phyloP scores from a whole-genome alignment of 2,113 vertebrate species.

The Mirza zaza region DNA sequence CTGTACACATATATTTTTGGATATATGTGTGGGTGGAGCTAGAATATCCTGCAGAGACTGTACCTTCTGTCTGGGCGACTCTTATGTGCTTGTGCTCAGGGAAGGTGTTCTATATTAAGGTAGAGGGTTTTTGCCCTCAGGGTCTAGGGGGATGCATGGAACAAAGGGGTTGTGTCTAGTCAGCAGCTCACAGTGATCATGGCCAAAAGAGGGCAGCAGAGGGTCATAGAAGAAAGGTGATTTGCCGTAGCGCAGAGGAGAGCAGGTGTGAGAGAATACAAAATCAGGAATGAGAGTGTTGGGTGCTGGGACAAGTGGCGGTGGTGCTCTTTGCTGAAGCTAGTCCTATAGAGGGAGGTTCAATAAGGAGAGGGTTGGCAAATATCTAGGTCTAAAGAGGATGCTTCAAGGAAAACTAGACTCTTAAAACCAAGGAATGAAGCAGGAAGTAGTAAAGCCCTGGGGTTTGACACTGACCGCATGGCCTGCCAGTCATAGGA shows the following conservation, averaged over 20 bases:
- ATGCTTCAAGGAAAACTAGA: not conserved
- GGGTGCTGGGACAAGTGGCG: not conserved
- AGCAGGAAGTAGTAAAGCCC: not conserved
- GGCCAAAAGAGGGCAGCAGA: conserved; percentile 69
- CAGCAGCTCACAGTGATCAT: not conserved
- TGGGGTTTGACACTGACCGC: not conserved
- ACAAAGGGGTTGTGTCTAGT: not conserved
- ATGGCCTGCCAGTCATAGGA: not conserved
- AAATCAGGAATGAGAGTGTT: not conserved
- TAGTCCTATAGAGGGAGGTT: not conserved
- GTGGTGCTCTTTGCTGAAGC: not conserved
- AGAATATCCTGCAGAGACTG: not conserved
- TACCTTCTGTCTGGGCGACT: not conserved
- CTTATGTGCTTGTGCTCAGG: not conserved
- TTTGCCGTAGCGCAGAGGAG: not conserved
- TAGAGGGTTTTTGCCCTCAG: not conserved
- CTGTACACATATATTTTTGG: not conserved
- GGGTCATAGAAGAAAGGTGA: not conserved
- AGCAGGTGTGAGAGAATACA: not conserved
- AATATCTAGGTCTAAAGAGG: not conserved
- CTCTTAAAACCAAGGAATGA: not conserved
- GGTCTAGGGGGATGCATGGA: not conserved
- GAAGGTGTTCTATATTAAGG: not conserved
- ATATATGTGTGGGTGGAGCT: not conserved
- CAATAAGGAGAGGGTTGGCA: not conserved